Conservation (phyloP, 92 coral and sea anemone genomes). For the Actinernus sp. region DNA sequence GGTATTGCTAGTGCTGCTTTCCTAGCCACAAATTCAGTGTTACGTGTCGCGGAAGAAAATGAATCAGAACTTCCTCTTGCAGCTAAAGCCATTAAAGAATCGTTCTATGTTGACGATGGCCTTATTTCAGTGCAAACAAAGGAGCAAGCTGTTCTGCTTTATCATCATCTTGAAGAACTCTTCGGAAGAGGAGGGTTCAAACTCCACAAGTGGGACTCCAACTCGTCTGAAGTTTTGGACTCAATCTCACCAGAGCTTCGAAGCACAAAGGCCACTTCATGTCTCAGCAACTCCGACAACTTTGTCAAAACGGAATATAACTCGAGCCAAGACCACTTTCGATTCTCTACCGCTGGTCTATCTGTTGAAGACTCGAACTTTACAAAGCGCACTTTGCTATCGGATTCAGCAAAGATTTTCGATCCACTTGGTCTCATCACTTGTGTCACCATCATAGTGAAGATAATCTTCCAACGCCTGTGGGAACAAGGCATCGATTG, state of each 20-base stretch:
- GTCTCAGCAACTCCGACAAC: constrained; percentile 14
- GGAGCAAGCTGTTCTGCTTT: constrained; percentile 21
- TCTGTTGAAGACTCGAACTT: constrained; percentile 14
- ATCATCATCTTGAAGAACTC: constrained; percentile 27
- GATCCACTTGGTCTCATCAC: constrained; percentile 65
- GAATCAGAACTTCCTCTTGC: constrained; percentile 36
- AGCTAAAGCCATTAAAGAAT: constrained; percentile 31
- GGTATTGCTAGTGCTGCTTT: constrained; percentile 56
- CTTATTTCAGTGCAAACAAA: constrained; percentile 36
- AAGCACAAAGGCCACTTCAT: constrained; percentile 4
- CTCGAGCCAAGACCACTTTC: constrained; percentile 51
- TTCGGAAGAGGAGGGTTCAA: constrained; percentile 28
- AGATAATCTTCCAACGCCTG: constrained; percentile 65
- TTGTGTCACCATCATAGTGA: constrained; percentile 48
- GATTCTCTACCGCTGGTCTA: constrained; percentile 27
- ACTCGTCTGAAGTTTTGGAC: constrained; percentile 31
- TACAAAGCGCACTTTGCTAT: constrained; percentile 58
- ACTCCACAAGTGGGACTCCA: constrained; percentile 53
- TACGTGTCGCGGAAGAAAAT: constrained; percentile 14
- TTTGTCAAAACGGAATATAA: constrained; percentile 57
- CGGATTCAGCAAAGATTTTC: constrained; percentile 61
- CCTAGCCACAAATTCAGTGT: constrained; percentile 32
- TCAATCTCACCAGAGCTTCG: constrained; percentile 39
- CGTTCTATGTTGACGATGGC: constrained; percentile 53
- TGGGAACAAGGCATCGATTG: constrained; percentile 54